phyloP scores from a whole-genome alignment of 2,113 vertebrate genomes.

The Riparia riparia region DNA sequence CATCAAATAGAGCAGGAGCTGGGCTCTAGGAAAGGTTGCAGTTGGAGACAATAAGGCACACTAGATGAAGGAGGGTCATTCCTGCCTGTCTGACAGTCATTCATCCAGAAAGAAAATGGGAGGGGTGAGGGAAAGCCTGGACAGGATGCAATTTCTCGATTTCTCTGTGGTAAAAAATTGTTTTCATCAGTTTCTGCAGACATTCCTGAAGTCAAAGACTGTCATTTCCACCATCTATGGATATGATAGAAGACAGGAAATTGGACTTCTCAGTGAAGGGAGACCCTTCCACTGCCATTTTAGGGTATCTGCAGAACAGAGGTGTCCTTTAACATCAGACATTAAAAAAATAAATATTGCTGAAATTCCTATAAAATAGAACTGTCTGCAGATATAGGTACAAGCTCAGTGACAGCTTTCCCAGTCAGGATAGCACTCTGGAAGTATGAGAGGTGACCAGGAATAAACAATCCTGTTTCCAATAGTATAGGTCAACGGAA shows the following conservation, averaged over 20 bases:
- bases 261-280: not conserved
- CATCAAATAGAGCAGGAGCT: not conserved
- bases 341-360: not conserved
- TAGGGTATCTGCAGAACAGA: not conserved
- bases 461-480: not conserved
- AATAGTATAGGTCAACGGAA: not conserved
- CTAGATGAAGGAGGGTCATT: not conserved
- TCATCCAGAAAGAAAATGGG: not conserved
- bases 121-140: not conserved
- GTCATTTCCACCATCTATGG: not conserved
- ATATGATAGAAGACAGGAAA: conserved; percentile 14
- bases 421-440: not conserved
- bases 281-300: not conserved
- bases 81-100: not conserved
- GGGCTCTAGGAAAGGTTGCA: not conserved
- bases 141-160: not conserved
- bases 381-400: not conserved
- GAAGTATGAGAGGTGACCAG: not conserved
- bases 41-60: not conserved
- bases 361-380: not conserved
- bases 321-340: not conserved
- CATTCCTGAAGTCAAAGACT: not conserved
- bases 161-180: not conserved
- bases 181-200: not conserved
- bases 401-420: not conserved